Base-by-base conservation (phyloP, 2,888 invertebrate species). In the Steinernema carpocapsae region DNA sequence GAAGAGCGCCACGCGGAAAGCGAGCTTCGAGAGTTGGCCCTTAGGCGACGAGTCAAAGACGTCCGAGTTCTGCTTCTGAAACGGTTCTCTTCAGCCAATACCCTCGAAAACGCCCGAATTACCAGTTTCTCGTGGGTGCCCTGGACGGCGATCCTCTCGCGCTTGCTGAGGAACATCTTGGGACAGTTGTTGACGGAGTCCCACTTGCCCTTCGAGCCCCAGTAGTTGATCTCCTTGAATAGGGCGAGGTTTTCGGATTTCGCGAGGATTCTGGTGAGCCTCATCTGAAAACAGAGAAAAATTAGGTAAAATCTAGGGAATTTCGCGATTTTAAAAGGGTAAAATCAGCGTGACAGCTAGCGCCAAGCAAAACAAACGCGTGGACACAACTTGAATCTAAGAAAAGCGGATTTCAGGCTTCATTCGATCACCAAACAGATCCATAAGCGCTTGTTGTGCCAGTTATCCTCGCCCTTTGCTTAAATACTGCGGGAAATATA, bases 161-260 rank as follows among this genome's bases (percentile, higher is more conserved):
- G 14, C 10, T 71, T 48, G 1, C 43, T n/a, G n/a, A 74, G 46
- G 17, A 42, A 46, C 29, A 37, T 24, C 48, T 82, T 80, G 37
- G 84, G 83, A 46, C 72, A 76, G 74, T 84, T 84, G 77, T 84
- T 83, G 74, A 85, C 76, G 70, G 77, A 82, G 64, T 85, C 83
- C 85, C 85, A 85, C 74, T 84, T 83, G 59, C 85, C 84, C 73
- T 83, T 81, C 59, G 80, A 78, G 7, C 79, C 83, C 22, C 83
- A 79, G 43, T 80, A 76, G 78, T 85, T 84, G 74, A 85, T 83
- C 71, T 83, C 80, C 71, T 79, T 78, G 79, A 82, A 83, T 19
- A 80, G 73, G 12, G 77, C 74, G 32, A 74, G 64, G 32, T 64
- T 64, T 32, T 26, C 29, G 6, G 64, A 1, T 26, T 32, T 64